Base-by-base conservation (phyloP, 1,140 invertebrate species). In the Stegodyphus mimosarum region DNA sequence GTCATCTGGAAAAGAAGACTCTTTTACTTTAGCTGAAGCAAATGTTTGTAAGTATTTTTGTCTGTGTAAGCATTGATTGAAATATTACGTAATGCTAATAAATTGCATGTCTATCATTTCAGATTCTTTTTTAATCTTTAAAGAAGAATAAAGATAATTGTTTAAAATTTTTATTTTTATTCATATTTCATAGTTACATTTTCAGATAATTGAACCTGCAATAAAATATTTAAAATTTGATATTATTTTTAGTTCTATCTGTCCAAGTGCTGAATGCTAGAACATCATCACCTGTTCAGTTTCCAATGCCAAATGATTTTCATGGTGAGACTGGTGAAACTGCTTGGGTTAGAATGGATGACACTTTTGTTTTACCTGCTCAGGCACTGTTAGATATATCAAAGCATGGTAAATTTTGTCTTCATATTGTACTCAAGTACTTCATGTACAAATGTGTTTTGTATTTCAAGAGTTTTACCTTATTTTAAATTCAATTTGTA, bases 41-140 rank as follows among this genome's bases (percentile, higher is more conserved):
- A 96, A 97, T 93, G 96, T 97, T 90, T 92, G 95, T 95, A 92
- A 95, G 95, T 93, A 86, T 60, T 18, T 52, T 79, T 71, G 7
- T 60, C 11, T 55, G 55, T 2, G 1, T 15, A 6, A 53, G 55
- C 55, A 10, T 60, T 60, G 9, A 9, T 10, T 60, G 1, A 10
- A 60, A 60, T 60, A 60, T 60, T 60, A 60, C 5, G 1, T 15
- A 60, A 15, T 10, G 55, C 55, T 60, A 9, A 60, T 60, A 60
- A 60, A 60, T 10, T 60, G 55, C 55, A 60, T 10, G 5, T 10
- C 9, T 15, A 60, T 10, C 9, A 60, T 60, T 60, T 15, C 55
- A 60, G 55, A 9, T 10, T 60, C 55, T 60, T 60, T 60, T 9
- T 60, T 60, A 15, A 60, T 15, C 15, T 60, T 60, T 60, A 60